Base-by-base conservation (phyloP, 1,140 invertebrate species). In the Lethrus apterus region DNA sequence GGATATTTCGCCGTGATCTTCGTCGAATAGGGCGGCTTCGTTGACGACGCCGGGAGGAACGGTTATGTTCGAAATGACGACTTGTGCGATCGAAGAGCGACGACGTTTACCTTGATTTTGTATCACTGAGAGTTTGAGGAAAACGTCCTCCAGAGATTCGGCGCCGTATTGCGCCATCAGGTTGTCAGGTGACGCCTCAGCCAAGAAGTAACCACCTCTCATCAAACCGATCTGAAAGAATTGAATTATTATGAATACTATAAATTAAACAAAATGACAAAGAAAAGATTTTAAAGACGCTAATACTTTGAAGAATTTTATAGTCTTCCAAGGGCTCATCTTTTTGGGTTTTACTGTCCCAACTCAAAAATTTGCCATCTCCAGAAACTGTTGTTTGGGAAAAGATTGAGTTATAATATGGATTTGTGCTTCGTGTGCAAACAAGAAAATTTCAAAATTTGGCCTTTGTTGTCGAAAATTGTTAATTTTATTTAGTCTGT, bases 131-230 rank as follows among this genome's bases (percentile, higher is more conserved):
- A 98, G 73, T 64, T 94, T 93, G 0, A 97, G 69, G 65, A 98
- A 97, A 0, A 96, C 91, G 41, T 89, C 87, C 67, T 97, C 93
- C 8, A 97, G 66, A 17, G 83, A 89, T 38, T 86, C 79, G 2
- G 82, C 75, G 17, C 78, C 73, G 59, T 92, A 90, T 52, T 84
- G 77, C 10, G 78, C 71, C 47, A 96, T 79, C 1, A 97, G 68
- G 44, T 76, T 79, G 4, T 75, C 74, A 0, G 94, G 93, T 2
- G 89, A 82, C 62, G 93, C 85, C 68, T 98, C 93, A 2, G 42
- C 42, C 5, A 44, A 15, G 42, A 44, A 33, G 14, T 44, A 33
- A 11, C 42, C 42, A 34, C 42, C 32, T 7, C 42, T 11, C 42
- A 44, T 44, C 14, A 44, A 32, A 17, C 93, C 93, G 62, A 95